Base-by-base conservation (phyloP, 2,888 invertebrate species). In the Tromatobia lineatoria region DNA sequence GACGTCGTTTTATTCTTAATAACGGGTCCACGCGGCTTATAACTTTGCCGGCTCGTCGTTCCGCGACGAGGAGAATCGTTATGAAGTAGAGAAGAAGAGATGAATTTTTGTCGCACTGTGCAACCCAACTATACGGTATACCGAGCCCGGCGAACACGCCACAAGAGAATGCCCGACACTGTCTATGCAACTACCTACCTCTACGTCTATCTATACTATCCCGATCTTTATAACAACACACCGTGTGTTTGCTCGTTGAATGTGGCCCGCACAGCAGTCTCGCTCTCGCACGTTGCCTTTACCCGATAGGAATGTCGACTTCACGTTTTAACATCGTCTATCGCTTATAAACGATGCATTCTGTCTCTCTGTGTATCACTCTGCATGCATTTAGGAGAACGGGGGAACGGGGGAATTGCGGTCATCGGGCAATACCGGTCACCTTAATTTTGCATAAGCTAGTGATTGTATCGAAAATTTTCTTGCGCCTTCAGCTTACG, bases 221-320 rank as follows among this genome's bases (percentile, higher is more conserved):
- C 54, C 23, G 38, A 20, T 18, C 71, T 71, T 38, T 23, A 15
- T 50, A 59, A 23, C 42, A 20, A 74, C 59, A 50, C 15, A 50
- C 8, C 18, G 25, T 47, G 29, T 45, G 74, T 74, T 47, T 47
- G 52, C 45, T 52, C 25, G 66, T 77, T 69, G 54, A 45, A 57
- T 20, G 29, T 70, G 47, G 69, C 38, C 69, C 70, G 61, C 3
- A n/a, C n/a, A 2, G 78, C 70, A 69, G 54, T 67, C 42, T n/a
- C 34, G 15, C 45, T 29, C 54, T 69, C 61, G 80, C 81, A 74
- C 73, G 82, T 71, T 79, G 84, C 80, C 10, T 38, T 38, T 61
- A 47, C 81, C 78, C 80, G 78, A 78, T 75, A 85, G 87, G 88
- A 88, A 88, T 87, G 88, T 85, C 85, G 87, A 82, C 76, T 78